Percentiles rank a stretch among this genome's conserved stretches.
Conservation (phyloP, 2,888 invertebrate genomes). For the Acrocyrtus sp. region DNA sequence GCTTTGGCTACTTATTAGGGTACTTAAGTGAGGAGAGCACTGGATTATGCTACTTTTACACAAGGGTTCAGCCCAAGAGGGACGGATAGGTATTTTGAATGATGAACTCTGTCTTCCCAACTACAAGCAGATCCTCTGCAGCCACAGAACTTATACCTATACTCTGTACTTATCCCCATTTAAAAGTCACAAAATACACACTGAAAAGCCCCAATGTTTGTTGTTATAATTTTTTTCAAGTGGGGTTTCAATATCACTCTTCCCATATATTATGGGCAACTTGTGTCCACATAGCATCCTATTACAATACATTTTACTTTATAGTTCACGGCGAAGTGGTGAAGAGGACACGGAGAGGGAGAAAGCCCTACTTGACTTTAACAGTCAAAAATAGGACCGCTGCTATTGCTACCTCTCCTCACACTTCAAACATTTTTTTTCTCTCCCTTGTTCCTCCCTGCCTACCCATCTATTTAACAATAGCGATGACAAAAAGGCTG, state of each 20-base stretch:
- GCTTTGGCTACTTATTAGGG: constrained; percentile 39
- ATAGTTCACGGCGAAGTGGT: too few species aligned
- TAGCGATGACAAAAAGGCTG: constrained; percentile 48
- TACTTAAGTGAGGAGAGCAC: constrained; percentile 20
- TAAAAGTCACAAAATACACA: not conserved
- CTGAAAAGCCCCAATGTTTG: constrained; percentile 39
- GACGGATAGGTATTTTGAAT: too few species aligned
- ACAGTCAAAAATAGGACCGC: constrained; percentile 13
- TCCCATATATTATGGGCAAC: constrained; percentile 25
- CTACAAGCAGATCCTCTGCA: too few species aligned
- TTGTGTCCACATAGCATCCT: constrained; percentile 46
- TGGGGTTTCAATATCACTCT: constrained; percentile 26
- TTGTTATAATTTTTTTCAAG: constrained; percentile 36
- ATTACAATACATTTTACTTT: too few species aligned
- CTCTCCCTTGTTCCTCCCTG: constrained; percentile 27
- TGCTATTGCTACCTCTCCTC: constrained; percentile 5
- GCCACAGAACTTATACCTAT: too few species aligned
- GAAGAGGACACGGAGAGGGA: not conserved
- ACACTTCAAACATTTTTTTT: constrained; percentile 6
- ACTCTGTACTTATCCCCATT: too few species aligned
- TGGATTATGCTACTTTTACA: not conserved
- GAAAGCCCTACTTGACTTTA: constrained; percentile 26
- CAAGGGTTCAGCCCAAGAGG: constrained; percentile 31
- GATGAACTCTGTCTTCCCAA: too few species aligned
- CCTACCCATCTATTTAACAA: constrained; percentile 40